Evolutionary conservation across 2,797 vertebrate genomes (phyloP), one percentile per base, ranked within the genome.

Genomic region (Pyrrhura leucotis): DNA sequence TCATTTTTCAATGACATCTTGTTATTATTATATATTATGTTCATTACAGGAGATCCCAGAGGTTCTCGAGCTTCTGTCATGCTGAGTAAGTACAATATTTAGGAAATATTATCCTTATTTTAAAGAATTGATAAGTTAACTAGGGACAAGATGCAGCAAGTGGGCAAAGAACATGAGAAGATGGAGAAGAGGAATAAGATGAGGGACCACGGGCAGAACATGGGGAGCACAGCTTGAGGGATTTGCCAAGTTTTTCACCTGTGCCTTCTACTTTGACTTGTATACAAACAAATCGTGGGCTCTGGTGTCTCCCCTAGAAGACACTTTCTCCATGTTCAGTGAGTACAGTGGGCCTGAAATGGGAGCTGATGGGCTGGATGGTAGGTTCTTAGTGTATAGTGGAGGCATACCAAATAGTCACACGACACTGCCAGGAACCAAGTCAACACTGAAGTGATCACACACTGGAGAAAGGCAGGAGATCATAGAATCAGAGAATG

Each of bases 1-100:
- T 94, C 89, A 94, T 96, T 95, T 90, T 96, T 96, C 91, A 97
- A 82, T 85, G 89, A 87, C 88, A 91, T 67, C 74, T 85, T 90
- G 67, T 91, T 96, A 94, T 93, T 96, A 89, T 95, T 96, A 92
- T 91, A 69, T 88, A 95, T 97, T 92, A 67, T 48, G 42, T 86
- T 93, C 80, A 94, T 96, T 95, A 95, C 44, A 79, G 71, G 65
- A 87, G 29, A 85, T 56, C 74, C 67, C 77, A 95, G 74, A 90
- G 65, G 74, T 94, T 91, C 77, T 94, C 71, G 77, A 85, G 88
- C 47, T 93, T 76, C 71, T 95, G 88, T 88, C 95, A 71, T 3
- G 6, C 89, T 89, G 82, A 91, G 33, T 76, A 93, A 94, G 87
- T 95, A 86, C 76, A 92, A 81, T 66, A 94, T 90, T 95, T 95